Base-by-base conservation (phyloP, 2,888 invertebrate genomes). In the Erannis defoliaria region DNA sequence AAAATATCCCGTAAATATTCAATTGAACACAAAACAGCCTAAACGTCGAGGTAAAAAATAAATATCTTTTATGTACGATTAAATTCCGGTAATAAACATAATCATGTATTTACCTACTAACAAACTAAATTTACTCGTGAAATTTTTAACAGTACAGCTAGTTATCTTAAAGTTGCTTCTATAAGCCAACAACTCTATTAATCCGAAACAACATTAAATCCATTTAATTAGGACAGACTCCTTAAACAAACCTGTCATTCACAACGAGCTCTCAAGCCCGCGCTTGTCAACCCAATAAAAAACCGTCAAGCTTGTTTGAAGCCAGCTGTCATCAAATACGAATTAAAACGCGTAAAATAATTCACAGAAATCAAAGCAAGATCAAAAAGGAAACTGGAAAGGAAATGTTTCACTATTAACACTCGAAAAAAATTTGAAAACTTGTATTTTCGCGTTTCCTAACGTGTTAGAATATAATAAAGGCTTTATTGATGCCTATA, bases 341-440 rank as follows among this genome's bases (percentile, higher is more conserved):
- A 58, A 51, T 70, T 74, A 73, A 73, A 72, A 70, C 64, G 68
- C 73, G 72, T 80, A 75, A 78, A 78, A 77, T 76, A 78, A 75
- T 76, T 75, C 69, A 72, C 71, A 66, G 67, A 51, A 75, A 81
- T 81, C 81, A 80, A 81, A 80, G 79, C 49, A 43, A 66, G 72
- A 72, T 76, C 74, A 74, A 78, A 74, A 76, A 70, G 42, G 57
- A 64, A 58, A 46, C 46, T 37, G 23, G 38, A 38, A 55, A 61
- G 61, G 61, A 61, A 61, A 61, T 61, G 61, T 61, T 18, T 48
- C 38, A 43, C 61, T 55, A 61, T 61, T 61, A 61, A 61, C 61
- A 55, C 55, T 51, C 42, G 18, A 19, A 49, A 51, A 45, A 58
- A 40, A 29, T 58, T 45, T 43, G 29, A 51, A 61, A 61, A 55